phyloP scores from a whole-genome alignment of 2,888 invertebrate genomes.

The Rugalucina vietnamica region DNA sequence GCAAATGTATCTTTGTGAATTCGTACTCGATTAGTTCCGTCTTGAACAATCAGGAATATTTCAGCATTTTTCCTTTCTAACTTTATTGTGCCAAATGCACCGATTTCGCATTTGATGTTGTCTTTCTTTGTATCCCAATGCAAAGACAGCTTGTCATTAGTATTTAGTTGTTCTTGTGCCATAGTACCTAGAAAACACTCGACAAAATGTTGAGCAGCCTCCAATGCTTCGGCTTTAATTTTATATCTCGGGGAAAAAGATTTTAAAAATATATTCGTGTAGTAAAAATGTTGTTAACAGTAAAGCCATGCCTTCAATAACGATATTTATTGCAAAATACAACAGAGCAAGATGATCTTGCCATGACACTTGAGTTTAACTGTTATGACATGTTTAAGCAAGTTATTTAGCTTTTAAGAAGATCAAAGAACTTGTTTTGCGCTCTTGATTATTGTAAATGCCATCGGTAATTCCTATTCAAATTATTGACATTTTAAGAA shows the following conservation, averaged over 20 bases:
- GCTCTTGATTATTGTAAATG: no score
- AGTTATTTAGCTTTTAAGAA: no score
- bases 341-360: no score
- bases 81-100: not conserved
- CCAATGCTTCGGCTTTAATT: not conserved
- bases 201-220: not conserved
- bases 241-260: not conserved
- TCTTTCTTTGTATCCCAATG: not conserved
- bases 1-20: not conserved
- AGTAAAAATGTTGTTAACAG: not conserved
- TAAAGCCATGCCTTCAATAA: no score
- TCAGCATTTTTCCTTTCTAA: not conserved
- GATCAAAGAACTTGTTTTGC: no score
- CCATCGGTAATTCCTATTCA: no score
- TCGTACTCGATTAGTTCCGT: not conserved
- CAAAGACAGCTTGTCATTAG: not conserved
- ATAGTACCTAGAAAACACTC: not conserved
- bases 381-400: no score
- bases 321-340: no score
- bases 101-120: not conserved
- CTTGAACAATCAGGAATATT: not conserved
- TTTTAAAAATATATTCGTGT: not conserved
- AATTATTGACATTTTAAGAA: no score
- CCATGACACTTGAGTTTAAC: no score
- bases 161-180: not conserved